A percentile compares a stretch with the other conserved stretches of the same genome.
Conservation (phyloP, 2,113 vertebrate genomes). For the Emydura subglobosa region DNA sequence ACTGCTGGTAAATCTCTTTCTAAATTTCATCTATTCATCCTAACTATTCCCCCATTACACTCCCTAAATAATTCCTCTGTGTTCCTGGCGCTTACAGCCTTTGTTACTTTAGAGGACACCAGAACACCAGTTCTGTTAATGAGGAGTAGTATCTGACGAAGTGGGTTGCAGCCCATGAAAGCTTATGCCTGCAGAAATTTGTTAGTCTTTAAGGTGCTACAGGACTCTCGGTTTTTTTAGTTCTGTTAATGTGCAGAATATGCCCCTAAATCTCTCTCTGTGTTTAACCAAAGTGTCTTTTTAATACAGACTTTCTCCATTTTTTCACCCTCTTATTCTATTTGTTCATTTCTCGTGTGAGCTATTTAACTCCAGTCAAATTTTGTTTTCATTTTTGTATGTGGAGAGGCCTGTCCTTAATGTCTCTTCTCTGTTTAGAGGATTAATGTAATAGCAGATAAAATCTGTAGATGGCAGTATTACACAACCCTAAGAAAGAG, state of each 20-base stretch:
- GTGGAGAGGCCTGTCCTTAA: neutral
- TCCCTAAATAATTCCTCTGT: neutral
- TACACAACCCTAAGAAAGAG: neutral
- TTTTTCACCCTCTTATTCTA: neutral
- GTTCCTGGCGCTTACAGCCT: neutral
- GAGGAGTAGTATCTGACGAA: too few species aligned
- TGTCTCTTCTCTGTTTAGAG: neutral
- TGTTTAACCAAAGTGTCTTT: neutral
- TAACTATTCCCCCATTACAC: neutral
- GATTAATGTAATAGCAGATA: neutral
- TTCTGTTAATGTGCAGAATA: neutral
- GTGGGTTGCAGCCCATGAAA: too few species aligned
- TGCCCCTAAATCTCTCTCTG: neutral
- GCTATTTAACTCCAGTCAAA: neutral
- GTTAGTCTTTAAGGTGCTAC: too few species aligned
- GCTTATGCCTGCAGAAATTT: too few species aligned
- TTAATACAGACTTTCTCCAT: neutral
- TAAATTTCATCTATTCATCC: neutral
- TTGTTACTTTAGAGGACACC: neutral
- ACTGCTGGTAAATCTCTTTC: neutral
- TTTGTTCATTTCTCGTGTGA: neutral
- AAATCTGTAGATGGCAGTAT: slow-evolving; percentile 53
- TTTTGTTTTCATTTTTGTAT: neutral
- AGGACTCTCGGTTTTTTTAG: neutral
- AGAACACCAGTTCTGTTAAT: neutral